Evolutionary conservation across 2,797 vertebrate genomes (phyloP).

Genomic region (Cryptoblepharus egeriae): DNA sequence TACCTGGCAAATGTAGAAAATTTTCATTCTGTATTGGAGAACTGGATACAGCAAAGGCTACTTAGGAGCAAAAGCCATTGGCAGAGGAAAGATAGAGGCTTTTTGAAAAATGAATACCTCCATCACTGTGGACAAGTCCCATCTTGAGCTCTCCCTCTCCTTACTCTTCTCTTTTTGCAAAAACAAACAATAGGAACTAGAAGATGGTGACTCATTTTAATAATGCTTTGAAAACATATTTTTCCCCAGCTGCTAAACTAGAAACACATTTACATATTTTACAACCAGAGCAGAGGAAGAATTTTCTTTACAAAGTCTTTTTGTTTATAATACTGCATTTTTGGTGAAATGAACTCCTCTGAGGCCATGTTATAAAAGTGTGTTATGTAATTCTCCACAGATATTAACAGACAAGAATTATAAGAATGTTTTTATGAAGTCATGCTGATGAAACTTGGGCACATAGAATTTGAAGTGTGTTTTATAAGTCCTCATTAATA

Average conservation of each 20-base stretch:
- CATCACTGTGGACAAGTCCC: neutral
- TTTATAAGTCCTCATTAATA: constrained; percentile 55
- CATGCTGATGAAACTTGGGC: constrained; percentile 37
- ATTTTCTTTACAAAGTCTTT: constrained; percentile 45
- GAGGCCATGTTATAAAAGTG: constrained; percentile 21
- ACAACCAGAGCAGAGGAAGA: constrained; percentile 40
- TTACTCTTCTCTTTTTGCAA: neutral
- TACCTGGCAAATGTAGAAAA: neutral
- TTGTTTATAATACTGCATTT: constrained; percentile 48
- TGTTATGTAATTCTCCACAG: constrained; percentile 61
- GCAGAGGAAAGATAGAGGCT: no score
- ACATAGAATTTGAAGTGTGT: constrained; percentile 41
- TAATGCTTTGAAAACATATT: neutral
- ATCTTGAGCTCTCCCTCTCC: neutral
- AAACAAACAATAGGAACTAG: neutral
- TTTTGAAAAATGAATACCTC: neutral
- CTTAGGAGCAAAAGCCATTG: neutral
- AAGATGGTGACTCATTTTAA: constrained; percentile 22
- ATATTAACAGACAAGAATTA: constrained; percentile 34
- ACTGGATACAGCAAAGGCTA: neutral
- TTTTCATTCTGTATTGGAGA: neutral
- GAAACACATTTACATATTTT: constrained; percentile 50
- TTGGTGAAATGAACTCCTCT: constrained; percentile 45
- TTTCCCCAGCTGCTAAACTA: constrained; percentile 12
- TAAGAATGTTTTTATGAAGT: constrained; percentile 19